Percentiles rank a stretch among this genome's conserved stretches.
Evolutionary conservation across 2,113 vertebrate species (phyloP).

Genomic region (Chitala chitala): DNA sequence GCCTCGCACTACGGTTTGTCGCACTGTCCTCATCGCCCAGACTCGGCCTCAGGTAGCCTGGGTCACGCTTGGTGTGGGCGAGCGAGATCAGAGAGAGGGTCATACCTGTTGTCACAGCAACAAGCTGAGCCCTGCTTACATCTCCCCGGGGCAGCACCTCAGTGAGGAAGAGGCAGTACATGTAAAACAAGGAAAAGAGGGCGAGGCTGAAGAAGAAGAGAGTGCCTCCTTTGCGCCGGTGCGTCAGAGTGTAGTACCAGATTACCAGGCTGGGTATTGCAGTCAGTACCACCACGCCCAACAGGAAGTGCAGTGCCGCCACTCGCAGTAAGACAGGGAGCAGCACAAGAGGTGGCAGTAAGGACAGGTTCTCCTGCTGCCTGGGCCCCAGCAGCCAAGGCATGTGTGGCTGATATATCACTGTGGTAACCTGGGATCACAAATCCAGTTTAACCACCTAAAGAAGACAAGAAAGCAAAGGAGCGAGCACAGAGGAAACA

Average conservation of each 20-base stretch:
- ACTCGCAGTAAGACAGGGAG: conserved; percentile 78
- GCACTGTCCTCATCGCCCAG: conserved; percentile 49
- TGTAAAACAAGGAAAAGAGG: conserved; percentile 87
- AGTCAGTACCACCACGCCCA: conserved; percentile 71
- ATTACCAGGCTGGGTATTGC: conserved; percentile 76
- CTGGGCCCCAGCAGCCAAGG: conserved; percentile 83
- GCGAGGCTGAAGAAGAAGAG: conserved; percentile 90
- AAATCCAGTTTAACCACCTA: conserved; percentile 79
- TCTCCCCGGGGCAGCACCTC: conserved; percentile 75
- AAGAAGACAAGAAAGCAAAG: background rate
- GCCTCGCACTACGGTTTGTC: conserved; percentile 46
- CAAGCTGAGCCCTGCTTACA: conserved; percentile 61
- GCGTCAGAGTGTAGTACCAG: conserved; percentile 94
- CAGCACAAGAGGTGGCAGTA: conserved; percentile 80
- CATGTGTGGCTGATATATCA: conserved; percentile 76
- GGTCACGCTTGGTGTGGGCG: conserved; percentile 72
- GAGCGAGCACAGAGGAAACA: no score
- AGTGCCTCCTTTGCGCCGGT: conserved; percentile 80
- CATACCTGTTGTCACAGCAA: conserved; percentile 66
- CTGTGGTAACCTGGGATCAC: conserved; percentile 59
- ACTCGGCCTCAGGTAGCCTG: conserved; percentile 67
- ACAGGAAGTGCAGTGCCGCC: conserved; percentile 80
- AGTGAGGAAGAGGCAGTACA: conserved; percentile 84
- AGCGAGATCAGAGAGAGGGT: conserved; percentile 72
- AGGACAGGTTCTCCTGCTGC: conserved; percentile 77